Base-by-base conservation (phyloP, 2,113 vertebrate species). In the Chionomys nivalis region DNA sequence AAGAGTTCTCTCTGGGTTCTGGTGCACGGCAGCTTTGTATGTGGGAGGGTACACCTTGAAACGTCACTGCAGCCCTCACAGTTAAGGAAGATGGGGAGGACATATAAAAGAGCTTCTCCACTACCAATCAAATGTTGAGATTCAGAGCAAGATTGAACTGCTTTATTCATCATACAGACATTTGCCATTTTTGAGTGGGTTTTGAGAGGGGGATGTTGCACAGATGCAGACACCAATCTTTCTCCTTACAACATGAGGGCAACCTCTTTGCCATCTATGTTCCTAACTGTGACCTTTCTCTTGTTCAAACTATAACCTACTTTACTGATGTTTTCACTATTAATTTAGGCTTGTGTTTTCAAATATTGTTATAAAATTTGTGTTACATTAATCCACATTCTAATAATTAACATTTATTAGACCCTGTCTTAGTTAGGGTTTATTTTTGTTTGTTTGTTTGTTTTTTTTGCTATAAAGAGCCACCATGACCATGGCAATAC, bases 101-200 rank as follows among this genome's bases (percentile, higher is more conserved):
- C 6, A 7, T 26, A 8, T 1, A 63, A 36, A 75, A 70, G 33
- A 36, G 36, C 14, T 1, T 66, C 8, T 24, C 12, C 23, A 42
- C 26, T 85, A 3, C 42, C 87, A 26, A 0, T 28, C 4, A 89
- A 49, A 61, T 39, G 24, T 11, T 58, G 3, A 85, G 24, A 90
- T n/a, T 0, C 5, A 31, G 14, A 55, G 17, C 3, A 66, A 44
- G 13, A 16, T 1, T 31, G 8, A 28, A 21, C 0, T 3, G 14
- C 5, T 75, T 39, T 63, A 21, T 28, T 52, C 39, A 55, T 58
- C 68, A 26, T 70, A 9, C 26, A 72, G n/a, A 16, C 16, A 11
- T 47, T 78, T 79, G 23, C 14, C 70, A 7, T 52, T 63, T 31
- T 13, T 36, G 68, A 66, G 28, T 0, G 0, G 1, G 4, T 8